Base-by-base conservation (phyloP, 37 sponge, comb jelly and placozoan species). In the Ianthella basta region DNA sequence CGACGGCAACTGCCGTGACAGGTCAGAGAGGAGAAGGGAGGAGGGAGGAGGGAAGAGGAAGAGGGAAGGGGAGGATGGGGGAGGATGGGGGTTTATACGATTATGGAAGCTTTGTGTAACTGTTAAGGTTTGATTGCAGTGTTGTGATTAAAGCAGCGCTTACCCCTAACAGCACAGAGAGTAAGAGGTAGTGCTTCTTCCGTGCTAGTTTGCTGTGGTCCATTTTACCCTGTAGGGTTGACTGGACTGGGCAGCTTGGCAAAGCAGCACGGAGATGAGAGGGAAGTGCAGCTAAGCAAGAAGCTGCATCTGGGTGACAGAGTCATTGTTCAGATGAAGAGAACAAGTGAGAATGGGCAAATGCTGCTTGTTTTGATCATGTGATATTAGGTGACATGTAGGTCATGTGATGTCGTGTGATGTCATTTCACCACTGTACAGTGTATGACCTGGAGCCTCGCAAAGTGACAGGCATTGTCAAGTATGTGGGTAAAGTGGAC, bases 401-500 rank as follows among this genome's bases (percentile, higher is more conserved):
- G 15, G 24, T 20, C 15, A 15, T 68, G 72, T 68, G 37, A 4
- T 61, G 34, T n/a, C 56, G 34, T n/a, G 82, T 59, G 38, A 38
- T 81, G 82, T 21, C 82, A 23, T 59, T 4, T 60, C 16, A 23
- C 56, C 53, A 6, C 61, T 25, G 5, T 54, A 15, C 79, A 88
- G 95, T 88, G 75, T 94, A 68, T 82, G 95, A 94, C 41, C 53
- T 91, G 72, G 95, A 94, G 80, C 89, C 95, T 13, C 75, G 79
- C 37, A 81, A 86, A 39, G 74, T 84, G 29, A 88, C 96, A 27
- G 97, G 97, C 24, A 68, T 87, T 32, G 92, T 94, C 10, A 88
- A 88, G 56, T 96, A 91, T 65, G 85, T 96, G 37, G 97, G 97
- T 0, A 93, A 89, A 66, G 84, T 96, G 36, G 97, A 96, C 87